Base-by-base conservation (phyloP, 30 jellyfish, hydroid and myxozoan species). In the Chrysaora quinquecirrha region DNA sequence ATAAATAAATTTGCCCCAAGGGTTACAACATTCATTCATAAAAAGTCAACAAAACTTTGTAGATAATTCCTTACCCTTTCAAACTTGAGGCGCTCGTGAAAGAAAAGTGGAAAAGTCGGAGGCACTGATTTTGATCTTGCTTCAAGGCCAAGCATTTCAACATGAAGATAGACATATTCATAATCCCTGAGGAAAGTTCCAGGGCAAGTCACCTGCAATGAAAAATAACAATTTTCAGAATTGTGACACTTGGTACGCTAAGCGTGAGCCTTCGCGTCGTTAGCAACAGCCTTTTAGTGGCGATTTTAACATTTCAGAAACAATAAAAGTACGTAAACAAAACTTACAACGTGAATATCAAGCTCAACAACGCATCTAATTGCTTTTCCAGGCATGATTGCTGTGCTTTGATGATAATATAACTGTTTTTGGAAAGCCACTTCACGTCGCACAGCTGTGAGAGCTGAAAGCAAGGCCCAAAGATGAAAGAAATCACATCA, bases 71-170 rank as follows among this genome's bases (percentile, higher is more conserved):
- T n/a, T 78, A 91, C 99, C 93, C 97, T 83, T 73, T 94, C 97
- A 76, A 94, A 94, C 67, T 76, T 83, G 61, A 94, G 50, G 29
- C 97, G 84, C 58, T 94, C 99, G 74, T 89, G 99, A 64, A 94
- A 94, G 84, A 94, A 94, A 14, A 94, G 80, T 10, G 99, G 99
- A 46, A 94, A 94, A 0, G 99, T 94, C 31, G 99, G 99, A 32
- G 99, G 95, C 34, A 94, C 99, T 22, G 99, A 94, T 35, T 87
- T 94, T 1, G 99, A 75, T 48, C 97, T 77, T 31, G 99, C 99
- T 69, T 94, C 96, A 49, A 94, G 80, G 10, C 99, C 99, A 62
- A 94, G 96, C 99, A 94, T 94, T 75, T 94, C 99, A 43, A 88
- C 93, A 60, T 89, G 71, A 38, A 94, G 90, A 63, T 94, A 94